Base-by-base conservation (phyloP, 2,113 vertebrate species). In the Rhinopithecus roxellana region DNA sequence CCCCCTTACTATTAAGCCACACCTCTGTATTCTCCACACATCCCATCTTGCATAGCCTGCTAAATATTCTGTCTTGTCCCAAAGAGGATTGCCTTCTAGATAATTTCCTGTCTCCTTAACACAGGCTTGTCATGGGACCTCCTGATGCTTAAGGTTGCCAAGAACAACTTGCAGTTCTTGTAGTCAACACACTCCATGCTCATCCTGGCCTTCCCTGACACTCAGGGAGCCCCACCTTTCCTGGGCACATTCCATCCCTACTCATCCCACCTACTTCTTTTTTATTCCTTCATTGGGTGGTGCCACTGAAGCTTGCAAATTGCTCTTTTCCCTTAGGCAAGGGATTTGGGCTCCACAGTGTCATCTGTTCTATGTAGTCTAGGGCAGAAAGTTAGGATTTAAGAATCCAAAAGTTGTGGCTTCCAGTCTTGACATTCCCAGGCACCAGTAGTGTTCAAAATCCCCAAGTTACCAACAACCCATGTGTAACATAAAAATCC, bases 151-250 rank as follows among this genome's bases (percentile, higher is more conserved):
- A 89, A 11, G 23, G n/a, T 70, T 95, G 78, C 93, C 95, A 94
- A 93, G 67, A 95, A 91, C 89, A 97, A 92, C 55, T 92, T 82
- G 59, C 5, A 87, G 23, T 90, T 96, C 77, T 81, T 91, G 69
- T 48, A 40, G 32, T 90, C 72, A 59, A 57, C n/a, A 82, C 25
- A 75, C 35, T 72, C 72, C 10, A 17, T 25, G 27, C 43, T 92
- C 38, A 25, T 67, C 74, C 64, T 57, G 72, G 50, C 35, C 48
- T 89, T 89, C 30, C 35, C 25, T 92, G 84, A 74, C 55, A 82
- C 59, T 82, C 5, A 9, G 57, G 20, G 50, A 93, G 87, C 50
- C 70, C 57, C 89, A 79, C 93, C 81, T 86, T 94, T 93, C 55
- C 40, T 64, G 80, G 70, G 55, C 35, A 93, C 50, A 55, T 93